Conservation (phyloP, 37 sponge, comb jelly and placozoan species). For the Mnemiopsis leidyi region DNA sequence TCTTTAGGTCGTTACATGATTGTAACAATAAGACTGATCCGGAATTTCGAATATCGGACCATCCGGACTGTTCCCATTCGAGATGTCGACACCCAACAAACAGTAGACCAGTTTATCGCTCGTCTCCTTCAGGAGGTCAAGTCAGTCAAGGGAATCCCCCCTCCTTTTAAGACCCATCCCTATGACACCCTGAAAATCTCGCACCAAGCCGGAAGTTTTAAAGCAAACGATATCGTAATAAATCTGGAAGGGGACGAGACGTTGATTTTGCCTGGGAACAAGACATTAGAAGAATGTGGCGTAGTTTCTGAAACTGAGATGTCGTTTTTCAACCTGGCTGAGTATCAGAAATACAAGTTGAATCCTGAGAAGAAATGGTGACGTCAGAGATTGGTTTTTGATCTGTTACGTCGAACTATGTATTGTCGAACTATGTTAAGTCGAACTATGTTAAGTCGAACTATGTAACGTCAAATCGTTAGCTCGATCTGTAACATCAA, state of each 20-base stretch:
- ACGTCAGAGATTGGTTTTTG: too few relatives aligned
- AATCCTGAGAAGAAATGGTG: slow-evolving; percentile 57
- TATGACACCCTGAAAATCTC: slow-evolving; percentile 63
- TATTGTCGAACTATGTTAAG: too few relatives aligned
- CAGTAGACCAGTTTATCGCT: not conserved
- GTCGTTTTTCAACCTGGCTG: slow-evolving; percentile 26
- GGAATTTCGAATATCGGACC: slow-evolving; percentile 61
- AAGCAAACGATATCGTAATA: slow-evolving; percentile 53
- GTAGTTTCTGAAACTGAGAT: slow-evolving; percentile 44
- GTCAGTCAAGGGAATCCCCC: slow-evolving; percentile 24
- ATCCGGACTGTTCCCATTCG: slow-evolving; percentile 41
- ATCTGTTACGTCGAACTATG: too few relatives aligned
- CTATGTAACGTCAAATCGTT: too few relatives aligned
- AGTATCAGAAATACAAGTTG: slow-evolving; percentile 5
- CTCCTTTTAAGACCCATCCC: slow-evolving; percentile 23
- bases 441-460: too few relatives aligned
- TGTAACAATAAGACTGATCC: slow-evolving; percentile 21
- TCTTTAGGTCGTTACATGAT: not conserved
- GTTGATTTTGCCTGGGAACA: not conserved
- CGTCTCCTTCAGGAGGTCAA: slow-evolving; percentile 30
- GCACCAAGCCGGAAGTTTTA: slow-evolving; percentile 56
- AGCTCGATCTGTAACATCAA: too few relatives aligned
- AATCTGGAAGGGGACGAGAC: slow-evolving; percentile 9
- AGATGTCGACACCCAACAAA: slow-evolving; percentile 8
- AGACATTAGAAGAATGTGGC: slow-evolving; percentile 19